These are phyloP conservation scores for Ennomos quercinarius DNA, from an alignment of 2,888 invertebrate genomes.

Conservation along the genomic window DNA sequence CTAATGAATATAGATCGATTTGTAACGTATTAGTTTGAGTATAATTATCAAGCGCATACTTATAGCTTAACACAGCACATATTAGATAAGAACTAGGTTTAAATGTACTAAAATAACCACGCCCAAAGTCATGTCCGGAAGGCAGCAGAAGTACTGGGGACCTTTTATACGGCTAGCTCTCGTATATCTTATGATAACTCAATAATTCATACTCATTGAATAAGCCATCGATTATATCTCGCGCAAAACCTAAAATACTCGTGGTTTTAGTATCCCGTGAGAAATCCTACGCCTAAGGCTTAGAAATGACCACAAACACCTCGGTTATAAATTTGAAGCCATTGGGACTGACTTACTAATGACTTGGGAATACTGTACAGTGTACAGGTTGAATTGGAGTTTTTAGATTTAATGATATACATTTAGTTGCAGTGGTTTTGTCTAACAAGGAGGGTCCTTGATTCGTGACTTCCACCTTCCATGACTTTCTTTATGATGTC, in stretches of 20 bases:
- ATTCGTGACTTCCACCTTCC: no score
- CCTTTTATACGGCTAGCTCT: constrained; percentile 22
- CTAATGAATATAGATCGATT: constrained; percentile 1
- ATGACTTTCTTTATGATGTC: no score
- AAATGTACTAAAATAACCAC: neutral
- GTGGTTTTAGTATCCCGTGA: constrained; percentile 46
- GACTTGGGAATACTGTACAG: constrained; percentile 20
- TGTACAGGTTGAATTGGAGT: no score
- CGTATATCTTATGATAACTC: constrained; percentile 37
- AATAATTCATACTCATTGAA: constrained; percentile 47
- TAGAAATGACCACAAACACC: constrained; percentile 21
- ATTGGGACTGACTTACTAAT: constrained; percentile 32
- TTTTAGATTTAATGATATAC: no score
- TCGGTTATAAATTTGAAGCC: constrained; percentile 31
- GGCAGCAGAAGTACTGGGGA: constrained; percentile 7
- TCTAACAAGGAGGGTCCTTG: no score
- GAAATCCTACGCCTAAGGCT: constrained; percentile 44
- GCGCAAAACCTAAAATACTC: constrained; percentile 44
- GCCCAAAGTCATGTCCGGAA: neutral
- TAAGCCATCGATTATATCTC: constrained; percentile 44
- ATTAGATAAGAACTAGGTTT: neutral
- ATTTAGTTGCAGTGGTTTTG: no score
- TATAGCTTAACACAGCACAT: no score
- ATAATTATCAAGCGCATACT: no score
- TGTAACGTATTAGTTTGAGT: constrained; percentile 3